Conservation (phyloP, 2,113 vertebrate genomes). For the Scalopus aquaticus region DNA sequence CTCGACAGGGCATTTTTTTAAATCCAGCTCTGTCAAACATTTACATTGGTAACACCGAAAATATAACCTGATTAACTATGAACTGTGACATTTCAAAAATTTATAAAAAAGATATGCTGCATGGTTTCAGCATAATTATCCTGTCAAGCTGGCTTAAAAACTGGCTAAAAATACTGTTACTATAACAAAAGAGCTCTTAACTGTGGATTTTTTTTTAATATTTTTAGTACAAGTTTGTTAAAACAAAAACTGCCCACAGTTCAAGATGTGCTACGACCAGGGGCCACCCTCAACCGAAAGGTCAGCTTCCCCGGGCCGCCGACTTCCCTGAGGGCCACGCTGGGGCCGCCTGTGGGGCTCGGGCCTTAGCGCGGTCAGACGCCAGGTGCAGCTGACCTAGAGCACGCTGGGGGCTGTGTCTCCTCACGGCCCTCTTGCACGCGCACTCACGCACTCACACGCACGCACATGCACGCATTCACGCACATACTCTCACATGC, state of each 20-base stretch:
- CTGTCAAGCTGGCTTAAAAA: neutral
- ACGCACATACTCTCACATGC: accelerated
- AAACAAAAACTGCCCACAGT: neutral
- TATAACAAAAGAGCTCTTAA: neutral
- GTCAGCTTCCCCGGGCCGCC: too few species aligned
- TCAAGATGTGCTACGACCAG: neutral
- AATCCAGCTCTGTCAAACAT: neutral
- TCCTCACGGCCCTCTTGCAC: neutral
- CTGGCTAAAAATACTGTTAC: neutral
- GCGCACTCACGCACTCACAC: too few species aligned
- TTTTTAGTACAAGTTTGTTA: neutral
- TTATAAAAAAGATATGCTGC: neutral
- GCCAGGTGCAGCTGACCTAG: too few species aligned
- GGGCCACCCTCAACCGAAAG: neutral
- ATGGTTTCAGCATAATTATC: neutral
- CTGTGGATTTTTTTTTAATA: neutral
- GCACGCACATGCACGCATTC: too few species aligned
- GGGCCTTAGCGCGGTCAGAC: too few species aligned
- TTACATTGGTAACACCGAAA: neutral
- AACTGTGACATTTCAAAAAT: neutral
- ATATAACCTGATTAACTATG: neutral
- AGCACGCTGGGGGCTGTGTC: too few species aligned
- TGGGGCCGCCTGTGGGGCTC: too few species aligned
- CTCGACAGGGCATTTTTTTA: too few species aligned
- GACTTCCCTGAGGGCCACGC: too few species aligned